Conservation (phyloP, 2,797 vertebrate species). For the Poeciliopsis presidionis region DNA sequence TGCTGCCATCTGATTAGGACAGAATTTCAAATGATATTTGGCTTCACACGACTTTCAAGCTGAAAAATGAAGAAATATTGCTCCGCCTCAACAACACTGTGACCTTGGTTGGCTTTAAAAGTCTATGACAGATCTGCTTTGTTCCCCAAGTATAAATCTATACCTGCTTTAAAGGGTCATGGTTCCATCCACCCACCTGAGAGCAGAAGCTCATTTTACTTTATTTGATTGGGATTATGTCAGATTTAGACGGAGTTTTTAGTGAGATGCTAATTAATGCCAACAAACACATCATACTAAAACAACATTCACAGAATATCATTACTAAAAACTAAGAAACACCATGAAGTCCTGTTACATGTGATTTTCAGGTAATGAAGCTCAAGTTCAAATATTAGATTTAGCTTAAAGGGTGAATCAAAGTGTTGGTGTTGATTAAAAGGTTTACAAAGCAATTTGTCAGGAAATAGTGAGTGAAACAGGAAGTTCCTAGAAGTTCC, state of each 20-base stretch:
- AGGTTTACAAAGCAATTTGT: too few relatives aligned
- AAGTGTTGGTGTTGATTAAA: too few relatives aligned
- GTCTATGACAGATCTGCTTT: not conserved
- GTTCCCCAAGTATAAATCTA: not conserved
- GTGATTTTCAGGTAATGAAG: too few relatives aligned
- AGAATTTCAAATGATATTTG: not conserved
- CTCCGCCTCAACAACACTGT: not conserved
- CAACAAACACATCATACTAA: not conserved
- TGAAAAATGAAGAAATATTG: conserved; percentile 1
- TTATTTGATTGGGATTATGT: not conserved
- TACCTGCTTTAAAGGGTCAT: too few relatives aligned
- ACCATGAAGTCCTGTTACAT: not conserved
- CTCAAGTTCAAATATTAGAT: too few relatives aligned
- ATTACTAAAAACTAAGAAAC: not conserved
- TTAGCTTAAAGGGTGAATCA: too few relatives aligned
- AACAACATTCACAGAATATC: not conserved
- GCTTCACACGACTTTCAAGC: not conserved
- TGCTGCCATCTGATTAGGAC: not conserved
- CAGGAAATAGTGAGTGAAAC: too few relatives aligned
- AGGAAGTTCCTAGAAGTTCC: too few relatives aligned
- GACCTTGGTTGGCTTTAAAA: conserved; percentile 1
- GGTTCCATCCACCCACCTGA: not conserved
- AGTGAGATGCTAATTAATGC: not conserved
- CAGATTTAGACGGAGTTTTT: not conserved
- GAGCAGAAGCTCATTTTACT: not conserved